Evolutionary conservation across 2,888 invertebrate species (phyloP), one percentile per base, ranked within the genome.

Genomic region (Sarcophaga rosellei): DNA sequence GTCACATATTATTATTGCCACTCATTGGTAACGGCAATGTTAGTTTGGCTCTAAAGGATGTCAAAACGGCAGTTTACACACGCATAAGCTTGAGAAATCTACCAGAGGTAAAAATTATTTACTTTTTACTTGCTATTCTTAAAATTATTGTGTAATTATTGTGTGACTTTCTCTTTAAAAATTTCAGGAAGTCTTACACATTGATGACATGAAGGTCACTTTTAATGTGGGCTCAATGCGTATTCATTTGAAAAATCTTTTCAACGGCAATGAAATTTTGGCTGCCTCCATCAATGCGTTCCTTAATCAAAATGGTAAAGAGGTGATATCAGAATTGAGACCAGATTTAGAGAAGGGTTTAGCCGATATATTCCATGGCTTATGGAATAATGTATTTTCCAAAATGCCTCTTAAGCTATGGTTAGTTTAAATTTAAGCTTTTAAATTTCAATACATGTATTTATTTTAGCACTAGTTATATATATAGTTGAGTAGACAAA

Each of bases 221-320:
- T 95, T 95, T 89, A 93, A 92, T 68, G 93, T 95, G 78, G 93
- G 94, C 15, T 92, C 92, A 4, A 94, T 95, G 93, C 93, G 94
- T 20, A 94, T 95, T 25, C 94, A 94, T 86, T 91, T 95, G 23
- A 93, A 94, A 73, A 95, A 95, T 91, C 93, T 95, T 12, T 95
- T 95, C 90, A 95, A 95, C 90, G 95, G 95, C 69, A 95, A 95
- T 89, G 94, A 94, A 90, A 93, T 95, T 85, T 92, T 95, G 88
- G 95, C 95, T 2, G 93, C 94, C 76, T 95, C 95, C 0, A 94
- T 95, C 17, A 95, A 95, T 88, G 91, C 93, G 4, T 95, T 95
- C 89, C 90, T 95, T 0, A 95, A 95, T 91, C 94, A 95, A 90
- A 94, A 95, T 90, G 94, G 94, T 4, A 92, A 94, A 82, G 95